phyloP scores from a whole-genome alignment of 1,140 invertebrate genomes.

The Formica selysi region DNA sequence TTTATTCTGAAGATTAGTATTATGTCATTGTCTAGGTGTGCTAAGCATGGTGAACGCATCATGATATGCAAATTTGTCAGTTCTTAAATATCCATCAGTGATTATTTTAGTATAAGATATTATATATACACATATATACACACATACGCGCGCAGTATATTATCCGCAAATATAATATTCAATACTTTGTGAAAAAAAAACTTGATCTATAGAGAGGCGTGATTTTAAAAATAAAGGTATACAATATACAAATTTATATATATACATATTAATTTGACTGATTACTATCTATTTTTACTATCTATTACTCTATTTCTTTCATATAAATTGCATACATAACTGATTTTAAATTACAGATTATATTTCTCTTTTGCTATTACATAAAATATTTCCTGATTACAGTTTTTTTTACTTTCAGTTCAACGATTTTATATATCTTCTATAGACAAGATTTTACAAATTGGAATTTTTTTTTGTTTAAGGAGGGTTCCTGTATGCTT shows the following conservation, averaged over 20 bases:
- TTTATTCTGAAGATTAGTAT: slow-evolving; percentile 35
- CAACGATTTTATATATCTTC: slow-evolving; percentile 39
- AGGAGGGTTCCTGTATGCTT: neutral
- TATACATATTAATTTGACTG: slow-evolving; percentile 25
- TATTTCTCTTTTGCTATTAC: neutral
- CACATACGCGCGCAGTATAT: slow-evolving; percentile 34
- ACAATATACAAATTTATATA: slow-evolving; percentile 26
- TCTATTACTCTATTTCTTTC: slow-evolving; percentile 17
- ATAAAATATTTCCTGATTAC: slow-evolving; percentile 35
- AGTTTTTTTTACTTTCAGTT: slow-evolving; percentile 49
- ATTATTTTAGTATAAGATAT: slow-evolving; percentile 72
- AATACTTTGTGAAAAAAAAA: slow-evolving; percentile 70
- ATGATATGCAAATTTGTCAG: slow-evolving; percentile 45
- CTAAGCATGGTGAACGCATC: slow-evolving; percentile 23
- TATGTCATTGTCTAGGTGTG: slow-evolving; percentile 45
- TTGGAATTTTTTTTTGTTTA: slow-evolving; percentile 1
- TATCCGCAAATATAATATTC: slow-evolving; percentile 53
- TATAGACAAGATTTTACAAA: slow-evolving; percentile 22
- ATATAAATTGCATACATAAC: neutral
- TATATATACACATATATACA: slow-evolving; percentile 53
- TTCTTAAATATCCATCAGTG: slow-evolving; percentile 61
- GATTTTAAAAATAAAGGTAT: slow-evolving; percentile 77
- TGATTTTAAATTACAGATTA: slow-evolving; percentile 8
- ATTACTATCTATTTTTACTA: slow-evolving; percentile 10
- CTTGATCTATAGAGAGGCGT: slow-evolving; percentile 64